Evolutionary conservation across 2,113 vertebrate genomes (phyloP).

Genomic region (Corydoras sp.): DNA sequence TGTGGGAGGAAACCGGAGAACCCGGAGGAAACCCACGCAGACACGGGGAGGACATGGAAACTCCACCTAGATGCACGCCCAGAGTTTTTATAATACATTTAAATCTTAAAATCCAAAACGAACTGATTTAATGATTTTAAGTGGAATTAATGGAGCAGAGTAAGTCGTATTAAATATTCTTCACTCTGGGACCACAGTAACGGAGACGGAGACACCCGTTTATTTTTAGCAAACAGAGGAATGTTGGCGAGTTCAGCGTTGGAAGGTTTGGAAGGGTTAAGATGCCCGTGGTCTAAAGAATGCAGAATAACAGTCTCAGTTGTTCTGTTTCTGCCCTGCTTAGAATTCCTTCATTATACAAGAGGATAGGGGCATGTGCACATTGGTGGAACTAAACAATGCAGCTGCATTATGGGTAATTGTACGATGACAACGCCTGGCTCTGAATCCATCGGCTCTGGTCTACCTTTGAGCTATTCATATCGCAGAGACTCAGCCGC

Average conservation of each 20-base stretch:
- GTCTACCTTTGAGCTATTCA: constrained; percentile 37
- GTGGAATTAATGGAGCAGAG: too few species aligned
- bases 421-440: constrained; percentile 36
- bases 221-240: constrained; percentile 2
- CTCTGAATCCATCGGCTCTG: constrained; percentile 48
- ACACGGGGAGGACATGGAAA: too few species aligned
- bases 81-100: too few species aligned
- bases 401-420: constrained; percentile 35
- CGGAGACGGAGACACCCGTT: background rate
- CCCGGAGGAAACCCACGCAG: too few species aligned
- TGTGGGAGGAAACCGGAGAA: too few species aligned
- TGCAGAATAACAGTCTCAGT: background rate
- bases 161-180: too few species aligned
- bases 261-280: constrained; percentile 3
- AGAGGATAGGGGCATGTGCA: background rate
- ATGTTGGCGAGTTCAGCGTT: background rate
- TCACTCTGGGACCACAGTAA: background rate
- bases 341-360: constrained; percentile 6
- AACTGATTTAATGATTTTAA: too few species aligned
- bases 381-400: constrained; percentile 20
- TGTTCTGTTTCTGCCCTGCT: background rate
- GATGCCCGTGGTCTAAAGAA: background rate
- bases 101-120: too few species aligned
- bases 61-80: too few species aligned
- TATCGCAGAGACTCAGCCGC: constrained; percentile 17